A percentile compares a stretch with the other conserved stretches of the same genome.
These are phyloP conservation scores for Drosophila novamexicana DNA, from an alignment of 1,140 invertebrate species.

Conservation along the genomic window DNA sequence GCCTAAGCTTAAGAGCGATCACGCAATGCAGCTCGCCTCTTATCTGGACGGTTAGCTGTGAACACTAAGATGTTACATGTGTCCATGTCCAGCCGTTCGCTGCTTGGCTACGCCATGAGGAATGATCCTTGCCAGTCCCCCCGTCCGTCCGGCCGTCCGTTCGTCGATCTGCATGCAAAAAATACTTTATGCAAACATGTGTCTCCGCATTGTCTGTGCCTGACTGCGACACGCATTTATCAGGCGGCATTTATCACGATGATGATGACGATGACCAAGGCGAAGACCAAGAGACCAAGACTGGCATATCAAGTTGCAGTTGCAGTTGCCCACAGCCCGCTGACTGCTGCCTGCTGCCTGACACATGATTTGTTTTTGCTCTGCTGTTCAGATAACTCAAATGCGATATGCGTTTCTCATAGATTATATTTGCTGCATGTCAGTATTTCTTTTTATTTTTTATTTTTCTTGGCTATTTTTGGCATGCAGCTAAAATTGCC, in stretches of 20 bases:
- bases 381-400: constrained; percentile 73
- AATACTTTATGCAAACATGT: constrained; percentile 74
- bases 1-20: constrained; percentile 64
- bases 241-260: constrained; percentile 76
- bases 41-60: constrained; percentile 55
- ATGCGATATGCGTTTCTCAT: constrained; percentile 82
- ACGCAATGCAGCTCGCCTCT: constrained; percentile 62
- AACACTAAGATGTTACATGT: constrained; percentile 68
- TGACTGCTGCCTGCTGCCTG: constrained; percentile 15
- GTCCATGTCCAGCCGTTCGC: constrained; percentile 61
- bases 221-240: constrained; percentile 78
- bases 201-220: constrained; percentile 78
- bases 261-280: constrained; percentile 26
- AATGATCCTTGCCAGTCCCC: constrained; percentile 15
- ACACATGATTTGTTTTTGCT: constrained; percentile 60
- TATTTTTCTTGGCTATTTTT: constrained; percentile 62
- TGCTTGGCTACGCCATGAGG: constrained; percentile 47
- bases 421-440: constrained; percentile 63
- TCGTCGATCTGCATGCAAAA: constrained; percentile 51
- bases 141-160: neutral
- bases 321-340: constrained; percentile 40
- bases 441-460: constrained; percentile 12
- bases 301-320: constrained; percentile 71
- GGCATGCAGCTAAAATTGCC: constrained; percentile 40
- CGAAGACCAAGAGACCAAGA: constrained; percentile 33